These are phyloP conservation scores for Sturnira hondurensis DNA, from an alignment of 2,113 vertebrate genomes.

Conservation along the genomic window DNA sequence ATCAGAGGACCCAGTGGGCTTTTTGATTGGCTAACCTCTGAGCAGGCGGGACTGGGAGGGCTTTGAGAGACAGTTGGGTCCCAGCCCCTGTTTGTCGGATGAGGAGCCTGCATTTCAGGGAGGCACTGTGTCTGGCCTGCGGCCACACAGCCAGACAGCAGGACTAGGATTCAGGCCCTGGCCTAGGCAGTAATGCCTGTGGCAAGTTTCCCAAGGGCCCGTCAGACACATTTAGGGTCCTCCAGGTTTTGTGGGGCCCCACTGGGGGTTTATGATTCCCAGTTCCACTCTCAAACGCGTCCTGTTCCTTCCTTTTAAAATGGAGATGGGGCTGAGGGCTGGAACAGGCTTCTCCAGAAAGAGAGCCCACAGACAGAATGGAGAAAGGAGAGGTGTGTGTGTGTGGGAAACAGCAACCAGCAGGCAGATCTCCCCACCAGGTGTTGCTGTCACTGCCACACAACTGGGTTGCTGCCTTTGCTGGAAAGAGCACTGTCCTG, in stretches of 20 bases:
- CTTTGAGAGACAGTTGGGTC: background rate
- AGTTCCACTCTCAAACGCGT: background rate
- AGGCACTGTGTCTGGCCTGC: rapidly evolving
- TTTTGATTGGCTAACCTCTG: background rate
- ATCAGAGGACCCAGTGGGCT: background rate
- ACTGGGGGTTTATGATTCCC: background rate
- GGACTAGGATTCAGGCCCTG: background rate
- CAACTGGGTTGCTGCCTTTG: background rate
- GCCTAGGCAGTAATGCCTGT: background rate
- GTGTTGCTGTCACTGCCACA: background rate
- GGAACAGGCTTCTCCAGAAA: background rate
- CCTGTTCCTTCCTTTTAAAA: background rate
- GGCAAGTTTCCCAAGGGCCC: background rate
- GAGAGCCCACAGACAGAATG: background rate
- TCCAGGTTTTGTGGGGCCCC: background rate
- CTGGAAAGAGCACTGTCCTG: background rate
- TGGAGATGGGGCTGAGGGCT: background rate
- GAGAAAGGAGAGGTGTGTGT: background rate
- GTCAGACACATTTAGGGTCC: background rate
- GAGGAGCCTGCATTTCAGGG: background rate
- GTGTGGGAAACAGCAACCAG: background rate
- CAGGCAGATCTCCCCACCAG: background rate
- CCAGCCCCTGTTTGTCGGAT: background rate
- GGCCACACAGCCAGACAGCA: background rate
- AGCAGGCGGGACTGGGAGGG: background rate